Conservation (phyloP, 2,113 vertebrate genomes). For the Tetrao urogallus region DNA sequence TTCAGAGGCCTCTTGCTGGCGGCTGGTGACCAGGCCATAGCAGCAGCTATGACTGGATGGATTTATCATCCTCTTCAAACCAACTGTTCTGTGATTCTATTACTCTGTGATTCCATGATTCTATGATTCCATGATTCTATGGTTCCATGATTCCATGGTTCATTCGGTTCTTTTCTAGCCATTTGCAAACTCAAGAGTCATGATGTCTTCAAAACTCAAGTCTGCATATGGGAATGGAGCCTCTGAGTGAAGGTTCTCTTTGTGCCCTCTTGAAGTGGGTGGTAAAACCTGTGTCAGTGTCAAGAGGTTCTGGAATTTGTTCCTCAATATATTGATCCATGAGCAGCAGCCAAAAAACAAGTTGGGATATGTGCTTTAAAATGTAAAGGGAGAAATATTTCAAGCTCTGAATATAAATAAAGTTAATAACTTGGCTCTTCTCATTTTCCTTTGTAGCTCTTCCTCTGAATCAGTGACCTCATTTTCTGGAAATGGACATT, state of each 20-base stretch:
- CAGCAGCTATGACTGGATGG: too few species aligned
- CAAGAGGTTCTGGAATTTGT: background rate
- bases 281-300: background rate
- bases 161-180: background rate
- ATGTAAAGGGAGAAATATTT: constrained; percentile 75
- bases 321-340: constrained; percentile 24
- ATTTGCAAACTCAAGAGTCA: fast-evolving
- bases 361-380: constrained; percentile 61
- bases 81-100: too few species aligned
- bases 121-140: too few species aligned
- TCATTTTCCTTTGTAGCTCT: constrained; percentile 46
- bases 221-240: background rate
- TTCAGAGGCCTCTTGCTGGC: background rate
- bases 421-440: constrained; percentile 57
- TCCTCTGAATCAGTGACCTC: constrained; percentile 47
- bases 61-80: too few species aligned
- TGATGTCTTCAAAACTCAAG: background rate
- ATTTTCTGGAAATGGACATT: constrained; percentile 47
- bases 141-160: background rate
- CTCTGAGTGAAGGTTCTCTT: background rate
- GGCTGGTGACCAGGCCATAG: too few species aligned
- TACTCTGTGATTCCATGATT: too few species aligned
- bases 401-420: constrained; percentile 36
- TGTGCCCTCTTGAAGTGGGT: background rate
- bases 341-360: constrained; percentile 40